phyloP scores from a whole-genome alignment of 2,113 vertebrate species.

The Colossoma macropomum region DNA sequence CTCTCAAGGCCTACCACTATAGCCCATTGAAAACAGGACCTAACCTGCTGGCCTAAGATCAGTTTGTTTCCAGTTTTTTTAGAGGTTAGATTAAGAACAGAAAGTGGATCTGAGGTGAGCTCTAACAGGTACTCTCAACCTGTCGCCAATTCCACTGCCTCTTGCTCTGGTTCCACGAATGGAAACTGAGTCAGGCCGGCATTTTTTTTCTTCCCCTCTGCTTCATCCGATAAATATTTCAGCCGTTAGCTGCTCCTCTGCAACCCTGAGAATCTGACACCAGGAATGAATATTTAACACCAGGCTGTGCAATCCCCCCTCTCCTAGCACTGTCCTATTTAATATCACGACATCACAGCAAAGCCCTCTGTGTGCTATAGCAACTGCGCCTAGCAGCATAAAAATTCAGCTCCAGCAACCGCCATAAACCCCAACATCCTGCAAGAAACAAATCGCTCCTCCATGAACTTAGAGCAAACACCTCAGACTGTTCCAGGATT shows the following conservation, averaged over 20 bases:
- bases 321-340: constrained; percentile 50
- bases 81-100: neutral
- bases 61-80: neutral
- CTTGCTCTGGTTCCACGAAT: constrained; percentile 27
- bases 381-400: neutral
- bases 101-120: neutral
- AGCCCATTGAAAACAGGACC: neutral
- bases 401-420: neutral
- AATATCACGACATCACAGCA: constrained; percentile 24
- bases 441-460: neutral
- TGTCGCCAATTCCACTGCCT: constrained; percentile 1
- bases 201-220: constrained; percentile 43
- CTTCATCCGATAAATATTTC: constrained; percentile 59
- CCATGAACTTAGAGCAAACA: neutral
- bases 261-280: constrained; percentile 66
- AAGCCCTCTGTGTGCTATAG: neutral
- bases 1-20: neutral
- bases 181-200: constrained; percentile 49
- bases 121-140: constrained; percentile 29
- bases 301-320: constrained; percentile 46
- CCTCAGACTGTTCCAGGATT: neutral
- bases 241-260: constrained; percentile 52
- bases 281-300: constrained; percentile 75
- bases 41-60: neutral
- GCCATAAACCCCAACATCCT: neutral